These are phyloP conservation scores for Bujurquina vittata DNA, from an alignment of 2,113 vertebrate species.

Conservation along the genomic window DNA sequence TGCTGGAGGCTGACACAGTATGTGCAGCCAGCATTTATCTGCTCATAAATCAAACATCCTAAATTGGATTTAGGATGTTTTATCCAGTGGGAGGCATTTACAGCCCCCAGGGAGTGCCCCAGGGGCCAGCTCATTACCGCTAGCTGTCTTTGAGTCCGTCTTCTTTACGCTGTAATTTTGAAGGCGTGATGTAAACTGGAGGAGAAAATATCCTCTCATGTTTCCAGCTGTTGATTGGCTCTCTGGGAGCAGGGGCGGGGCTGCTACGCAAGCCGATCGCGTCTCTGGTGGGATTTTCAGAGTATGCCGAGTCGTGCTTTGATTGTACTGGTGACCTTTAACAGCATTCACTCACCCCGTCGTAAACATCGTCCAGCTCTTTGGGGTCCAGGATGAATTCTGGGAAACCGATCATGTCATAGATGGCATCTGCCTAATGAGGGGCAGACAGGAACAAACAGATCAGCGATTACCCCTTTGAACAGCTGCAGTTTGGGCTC, in stretches of 20 bases:
- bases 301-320: too few species aligned
- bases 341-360: constrained; percentile 83
- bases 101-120: too few species aligned
- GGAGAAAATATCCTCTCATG: neutral
- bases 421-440: constrained; percentile 92
- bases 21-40: neutral
- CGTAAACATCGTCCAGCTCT: constrained; percentile 95
- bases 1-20: neutral
- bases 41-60: neutral
- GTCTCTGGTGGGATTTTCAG: too few species aligned
- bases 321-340: neutral
- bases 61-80: neutral
- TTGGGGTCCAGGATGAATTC: constrained; percentile 96
- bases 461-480: neutral
- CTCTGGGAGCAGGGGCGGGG: neutral
- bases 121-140: neutral
- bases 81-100: neutral
- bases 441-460: neutral
- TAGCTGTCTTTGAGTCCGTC: too few species aligned
- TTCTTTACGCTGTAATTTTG: neutral
- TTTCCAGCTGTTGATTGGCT: neutral
- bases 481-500: neutral
- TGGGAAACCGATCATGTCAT: constrained; percentile 98
- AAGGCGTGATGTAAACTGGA: neutral
- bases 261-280: too few species aligned